phyloP scores from a whole-genome alignment of 1,140 invertebrate genomes.

The Mesaphorura yosii region DNA sequence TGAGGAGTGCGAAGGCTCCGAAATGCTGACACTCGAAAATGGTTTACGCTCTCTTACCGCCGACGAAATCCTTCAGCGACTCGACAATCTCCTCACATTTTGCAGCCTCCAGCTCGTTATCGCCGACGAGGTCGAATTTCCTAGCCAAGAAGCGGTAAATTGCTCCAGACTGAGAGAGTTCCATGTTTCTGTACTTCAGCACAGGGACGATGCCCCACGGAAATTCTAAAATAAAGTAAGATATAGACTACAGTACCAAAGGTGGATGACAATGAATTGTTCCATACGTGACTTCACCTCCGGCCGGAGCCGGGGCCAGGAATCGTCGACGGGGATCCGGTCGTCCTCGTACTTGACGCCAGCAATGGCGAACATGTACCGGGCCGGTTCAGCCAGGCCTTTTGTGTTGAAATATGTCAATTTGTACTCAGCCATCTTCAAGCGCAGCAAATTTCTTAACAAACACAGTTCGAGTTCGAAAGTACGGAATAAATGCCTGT shows the following conservation, averaged over 20 bases:
- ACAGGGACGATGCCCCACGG: constrained; percentile 54
- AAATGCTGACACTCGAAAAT: background rate
- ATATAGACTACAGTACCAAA: too few species aligned
- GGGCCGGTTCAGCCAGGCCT: constrained; percentile 53
- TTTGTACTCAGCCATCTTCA: constrained; percentile 39
- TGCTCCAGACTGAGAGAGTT: constrained; percentile 49
- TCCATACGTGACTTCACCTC: too few species aligned
- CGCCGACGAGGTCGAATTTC: constrained; percentile 46
- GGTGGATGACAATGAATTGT: too few species aligned
- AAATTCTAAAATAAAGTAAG: constrained; percentile 2
- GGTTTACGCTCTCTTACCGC: background rate
- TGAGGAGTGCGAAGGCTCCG: background rate
- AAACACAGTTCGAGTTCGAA: too few species aligned
- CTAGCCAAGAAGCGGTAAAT: constrained; percentile 53
- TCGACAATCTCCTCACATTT: constrained; percentile 50
- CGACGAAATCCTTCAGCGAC: constrained; percentile 35
- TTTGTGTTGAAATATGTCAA: constrained; percentile 56
- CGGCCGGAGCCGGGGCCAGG: too few species aligned
- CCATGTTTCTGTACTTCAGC: constrained; percentile 52
- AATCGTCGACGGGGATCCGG: constrained; percentile 40
- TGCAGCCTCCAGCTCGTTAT: constrained; percentile 50
- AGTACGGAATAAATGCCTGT: too few species aligned
- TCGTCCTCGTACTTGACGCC: constrained; percentile 53
- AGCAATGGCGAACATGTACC: constrained; percentile 52
- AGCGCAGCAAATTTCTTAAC: too few species aligned